Evolutionary conservation across 1,140 invertebrate species (phyloP), one percentile per base, ranked within the genome.

Genomic region (Sminthurides bifidus): DNA sequence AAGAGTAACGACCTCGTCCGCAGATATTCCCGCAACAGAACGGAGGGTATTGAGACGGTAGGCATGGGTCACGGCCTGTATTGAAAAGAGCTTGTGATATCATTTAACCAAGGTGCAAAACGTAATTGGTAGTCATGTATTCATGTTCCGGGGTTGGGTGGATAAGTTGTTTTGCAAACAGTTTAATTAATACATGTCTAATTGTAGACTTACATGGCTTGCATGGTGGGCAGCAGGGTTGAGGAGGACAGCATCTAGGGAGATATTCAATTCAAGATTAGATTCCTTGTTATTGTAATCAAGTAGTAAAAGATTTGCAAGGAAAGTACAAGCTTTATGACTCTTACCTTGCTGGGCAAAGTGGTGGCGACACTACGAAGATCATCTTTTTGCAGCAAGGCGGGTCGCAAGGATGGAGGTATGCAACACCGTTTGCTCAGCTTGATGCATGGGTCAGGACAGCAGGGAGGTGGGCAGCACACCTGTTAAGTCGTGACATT

Each of bases 381-480:
- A 49, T 40, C 55, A 57, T 57, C 48, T 48, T 51, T 40, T 57
- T 57, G 49, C 55, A 57, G 19, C 55, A 57, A 5, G 55, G 48
- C 2, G 46, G 46, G 5, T 48, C 48, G 27, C 55, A 57, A 57
- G 3, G 55, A 49, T 4, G 55, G 55, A 6, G 55, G 55, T 17
- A 57, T 57, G 27, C 41, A 57, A 23, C 55, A 57, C 44, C 33
- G 51, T 21, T 31, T 33, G 38, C 55, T 57, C 10, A 38, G 43
- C 27, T 38, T 49, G n/a, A 57, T 57, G 40, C 55, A 57, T 10
- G 55, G 55, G 45, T 57, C 55, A 2, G 55, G 55, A 19, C 55
- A 49, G 46, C 35, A 49, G 2, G 54, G 55, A 24, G 55, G 55
- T 15, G 55, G 55, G 21, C 55, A 57, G 24, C 55, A 57, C 10